Percentiles rank a stretch among this genome's conserved stretches.
These are phyloP conservation scores for Xenops minutus DNA, from an alignment of 2,797 vertebrate genomes.

Conservation along the genomic window DNA sequence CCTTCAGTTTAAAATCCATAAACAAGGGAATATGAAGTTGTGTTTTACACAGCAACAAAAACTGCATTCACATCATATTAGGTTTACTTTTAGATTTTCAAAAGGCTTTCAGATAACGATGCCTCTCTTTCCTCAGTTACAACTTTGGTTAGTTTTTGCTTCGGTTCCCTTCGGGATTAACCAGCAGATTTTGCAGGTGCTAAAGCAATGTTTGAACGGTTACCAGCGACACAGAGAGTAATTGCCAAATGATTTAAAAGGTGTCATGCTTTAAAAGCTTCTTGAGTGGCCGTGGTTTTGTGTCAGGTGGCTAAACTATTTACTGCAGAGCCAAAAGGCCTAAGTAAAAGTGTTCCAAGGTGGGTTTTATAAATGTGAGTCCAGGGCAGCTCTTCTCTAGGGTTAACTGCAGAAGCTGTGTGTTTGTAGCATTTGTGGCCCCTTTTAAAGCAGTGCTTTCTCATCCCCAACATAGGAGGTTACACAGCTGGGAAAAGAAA, in stretches of 20 bases:
- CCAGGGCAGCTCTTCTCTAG: background rate
- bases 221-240: background rate
- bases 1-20: background rate
- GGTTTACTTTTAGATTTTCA: background rate
- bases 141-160: background rate
- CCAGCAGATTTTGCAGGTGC: background rate
- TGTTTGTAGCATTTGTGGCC: accelerated
- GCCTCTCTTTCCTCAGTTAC: background rate
- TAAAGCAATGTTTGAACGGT: background rate
- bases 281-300: background rate
- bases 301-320: background rate
- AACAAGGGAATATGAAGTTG: background rate
- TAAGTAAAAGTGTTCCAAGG: background rate
- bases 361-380: background rate
- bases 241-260: background rate
- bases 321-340: background rate
- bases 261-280: background rate
- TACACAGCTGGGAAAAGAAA: background rate
- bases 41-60: background rate
- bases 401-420: background rate
- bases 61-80: background rate
- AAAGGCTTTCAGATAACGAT: background rate
- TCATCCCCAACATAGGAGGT: background rate
- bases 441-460: background rate
- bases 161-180: background rate